These are phyloP conservation scores for Fragum whitleyi DNA, from an alignment of 2,888 invertebrate genomes.

Conservation along the genomic window DNA sequence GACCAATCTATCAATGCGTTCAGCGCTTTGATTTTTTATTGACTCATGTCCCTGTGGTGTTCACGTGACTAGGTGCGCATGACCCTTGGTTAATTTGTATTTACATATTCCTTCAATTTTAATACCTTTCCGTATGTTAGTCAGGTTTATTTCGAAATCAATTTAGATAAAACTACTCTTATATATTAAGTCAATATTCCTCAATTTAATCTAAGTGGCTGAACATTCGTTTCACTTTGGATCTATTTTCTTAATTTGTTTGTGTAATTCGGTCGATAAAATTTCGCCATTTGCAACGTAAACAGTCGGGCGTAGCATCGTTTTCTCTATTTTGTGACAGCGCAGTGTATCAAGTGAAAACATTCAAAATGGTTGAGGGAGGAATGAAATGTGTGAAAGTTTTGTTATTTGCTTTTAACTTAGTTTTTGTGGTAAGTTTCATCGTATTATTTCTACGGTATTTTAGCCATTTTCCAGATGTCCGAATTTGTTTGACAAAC, in stretches of 20 bases:
- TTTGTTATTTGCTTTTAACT: constrained; percentile 82
- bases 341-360: constrained; percentile 15
- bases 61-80: constrained; percentile 16
- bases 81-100: constrained; percentile 4
- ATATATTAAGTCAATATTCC: too few species aligned
- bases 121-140: not conserved
- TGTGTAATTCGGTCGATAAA: not conserved
- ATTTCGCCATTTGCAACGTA: constrained; percentile 9
- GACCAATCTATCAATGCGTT: not conserved
- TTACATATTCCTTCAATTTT: not conserved
- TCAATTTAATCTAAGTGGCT: not conserved
- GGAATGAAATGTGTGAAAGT: constrained; percentile 84
- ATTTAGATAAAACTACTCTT: not conserved
- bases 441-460: not conserved
- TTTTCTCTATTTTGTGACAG: constrained; percentile 6
- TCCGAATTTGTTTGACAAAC: too few species aligned
- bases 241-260: constrained; percentile 1
- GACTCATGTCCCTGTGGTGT: constrained; percentile 11
- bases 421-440: constrained; percentile 84
- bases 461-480: not conserved
- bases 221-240: not conserved
- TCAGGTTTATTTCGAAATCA: not conserved
- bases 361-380: constrained; percentile 82
- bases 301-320: not conserved
- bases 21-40: not conserved